Percentiles rank a stretch among this genome's conserved stretches.
Evolutionary conservation across 2,113 vertebrate genomes (phyloP).

Genomic region (Onychorhynchus coronatus): DNA sequence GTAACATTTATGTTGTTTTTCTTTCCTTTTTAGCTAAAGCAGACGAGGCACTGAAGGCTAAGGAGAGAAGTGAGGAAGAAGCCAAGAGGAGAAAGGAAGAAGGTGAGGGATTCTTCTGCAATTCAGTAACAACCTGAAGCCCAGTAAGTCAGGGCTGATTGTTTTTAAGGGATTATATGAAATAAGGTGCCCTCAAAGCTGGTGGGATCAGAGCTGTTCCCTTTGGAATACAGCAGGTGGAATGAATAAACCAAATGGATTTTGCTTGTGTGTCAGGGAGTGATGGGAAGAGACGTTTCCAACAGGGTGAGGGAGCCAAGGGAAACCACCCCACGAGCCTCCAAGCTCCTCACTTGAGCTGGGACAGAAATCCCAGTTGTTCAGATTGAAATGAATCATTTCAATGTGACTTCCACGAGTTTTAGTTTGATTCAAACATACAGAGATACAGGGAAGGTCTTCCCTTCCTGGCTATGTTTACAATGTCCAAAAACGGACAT

Average conservation of each 20-base stretch:
- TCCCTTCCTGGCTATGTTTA: not conserved
- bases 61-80: constrained; percentile 89
- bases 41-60: constrained; percentile 90
- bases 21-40: constrained; percentile 84
- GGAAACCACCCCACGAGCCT: not conserved
- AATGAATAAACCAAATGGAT: fast-evolving
- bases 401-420: not conserved
- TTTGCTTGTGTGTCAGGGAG: not conserved
- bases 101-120: constrained; percentile 68
- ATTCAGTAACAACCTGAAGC: not conserved
- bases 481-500: too few species aligned
- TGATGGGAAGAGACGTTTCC: not conserved
- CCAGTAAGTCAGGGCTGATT: not conserved
- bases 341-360: not conserved
- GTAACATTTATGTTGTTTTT: not conserved
- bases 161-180: not conserved
- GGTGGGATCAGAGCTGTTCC: not conserved
- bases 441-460: not conserved
- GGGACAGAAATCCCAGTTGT: not conserved
- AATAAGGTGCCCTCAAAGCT: not conserved
- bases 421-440: not conserved
- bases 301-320: not conserved
- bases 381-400: not conserved
- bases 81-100: constrained; percentile 86
- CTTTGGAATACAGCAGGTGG: not conserved